phyloP scores from a whole-genome alignment of 2,113 vertebrate genomes.

The Anolis carolinensis region DNA sequence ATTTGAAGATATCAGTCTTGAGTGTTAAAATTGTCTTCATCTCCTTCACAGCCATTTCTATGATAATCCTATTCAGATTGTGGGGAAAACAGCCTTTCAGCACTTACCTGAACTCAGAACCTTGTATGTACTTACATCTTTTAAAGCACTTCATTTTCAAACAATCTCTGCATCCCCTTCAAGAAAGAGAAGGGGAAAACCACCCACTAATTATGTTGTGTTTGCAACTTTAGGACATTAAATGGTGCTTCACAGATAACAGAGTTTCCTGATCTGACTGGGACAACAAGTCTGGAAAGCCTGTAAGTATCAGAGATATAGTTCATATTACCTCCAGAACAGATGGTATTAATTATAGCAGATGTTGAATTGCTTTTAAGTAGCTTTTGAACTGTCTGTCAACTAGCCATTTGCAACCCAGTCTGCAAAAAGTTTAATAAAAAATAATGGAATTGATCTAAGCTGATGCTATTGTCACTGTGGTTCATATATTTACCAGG shows the following conservation, averaged over 20 bases:
- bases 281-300: conserved; percentile 89
- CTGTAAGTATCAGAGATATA: conserved; percentile 81
- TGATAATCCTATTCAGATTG: conserved; percentile 91
- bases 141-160: conserved; percentile 18
- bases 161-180: background rate
- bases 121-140: conserved; percentile 74
- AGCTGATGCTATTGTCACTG: background rate
- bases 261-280: conserved; percentile 91
- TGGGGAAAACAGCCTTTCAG: conserved; percentile 90
- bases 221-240: conserved; percentile 81
- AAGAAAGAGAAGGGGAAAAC: background rate
- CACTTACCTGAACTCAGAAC: conserved; percentile 88
- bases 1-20: background rate
- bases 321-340: conserved; percentile 19
- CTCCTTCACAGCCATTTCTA: conserved; percentile 88
- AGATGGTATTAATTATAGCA: conserved; percentile 8
- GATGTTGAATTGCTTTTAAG: conserved; percentile 41
- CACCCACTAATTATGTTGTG: conserved; percentile 18
- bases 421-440: background rate
- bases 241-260: conserved; percentile 92
- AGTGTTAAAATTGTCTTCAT: conserved; percentile 27
- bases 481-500: background rate
- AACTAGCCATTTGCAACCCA: background rate
- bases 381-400: background rate
- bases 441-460: background rate